Evolutionary conservation across 2,888 invertebrate genomes (phyloP), one percentile per base, ranked within the genome.

Genomic region (Thysanoteuthis rhombus): DNA sequence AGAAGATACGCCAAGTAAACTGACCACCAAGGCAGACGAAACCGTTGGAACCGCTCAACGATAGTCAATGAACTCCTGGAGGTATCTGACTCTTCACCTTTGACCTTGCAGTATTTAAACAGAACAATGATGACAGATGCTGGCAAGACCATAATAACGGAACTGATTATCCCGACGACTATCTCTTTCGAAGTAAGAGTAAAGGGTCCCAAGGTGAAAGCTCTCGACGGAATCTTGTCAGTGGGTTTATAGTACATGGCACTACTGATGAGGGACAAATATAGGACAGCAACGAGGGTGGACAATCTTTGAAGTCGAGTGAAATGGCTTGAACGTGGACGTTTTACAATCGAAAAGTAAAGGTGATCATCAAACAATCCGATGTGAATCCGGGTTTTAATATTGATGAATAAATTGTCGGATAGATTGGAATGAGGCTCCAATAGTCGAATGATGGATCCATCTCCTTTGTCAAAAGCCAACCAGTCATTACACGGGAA

Each of bases 1-100:
- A 97, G 93, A 0, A 95, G 58, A 96, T 97, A 97, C 8, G 96
- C 97, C 89, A 97, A 94, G 93, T 95, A 94, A 25, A 95, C 94
- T 38, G 93, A 93, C 95, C 95, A 95, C 95, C 95, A 95, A 12
- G 96, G 96, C 19, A 95, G 47, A 36, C 52, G 47, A 47, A 58
- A 58, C 25, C 52, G 39, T 93, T 58, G 58, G 38, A 93, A 12
- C 25, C 58, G 93, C 25, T 93, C 52, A 6, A 1, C 32, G 25
- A 47, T 22, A 28, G 47, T 25, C 25, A 32, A 16, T 45, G 40
- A 45, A 3, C 42, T 39, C 25, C 42, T 39, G 3, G 36, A n/a
- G 22, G 3, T 25, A 32, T 38, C 93, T 39, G 58, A 45, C 39
- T 58, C 36, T 12, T 93, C 58, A 36, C 52, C 38, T 39, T 52